Conservation (phyloP, 2,113 vertebrate species). For the Lynx canadensis region DNA sequence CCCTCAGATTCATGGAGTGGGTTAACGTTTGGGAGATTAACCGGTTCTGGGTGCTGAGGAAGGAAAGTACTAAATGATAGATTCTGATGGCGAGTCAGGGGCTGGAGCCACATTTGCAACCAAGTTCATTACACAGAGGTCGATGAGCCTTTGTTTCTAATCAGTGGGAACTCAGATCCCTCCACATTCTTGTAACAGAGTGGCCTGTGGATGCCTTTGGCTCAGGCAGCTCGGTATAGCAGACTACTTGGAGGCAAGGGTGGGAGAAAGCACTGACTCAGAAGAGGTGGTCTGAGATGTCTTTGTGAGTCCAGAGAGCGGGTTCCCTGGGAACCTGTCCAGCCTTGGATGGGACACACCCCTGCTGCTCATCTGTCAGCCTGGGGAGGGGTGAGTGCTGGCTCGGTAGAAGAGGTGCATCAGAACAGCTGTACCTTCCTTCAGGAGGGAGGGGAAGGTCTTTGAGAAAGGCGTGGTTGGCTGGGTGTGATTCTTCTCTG, state of each 20-base stretch:
- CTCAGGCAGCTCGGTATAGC: background rate
- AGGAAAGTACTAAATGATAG: background rate
- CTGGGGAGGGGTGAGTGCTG: no score
- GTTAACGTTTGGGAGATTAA: slow-evolving; percentile 73
- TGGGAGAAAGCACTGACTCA: background rate
- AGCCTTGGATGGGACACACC: rapidly evolving
- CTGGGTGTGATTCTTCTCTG: background rate
- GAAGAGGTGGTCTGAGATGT: no score
- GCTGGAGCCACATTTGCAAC: background rate
- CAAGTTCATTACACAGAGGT: background rate
- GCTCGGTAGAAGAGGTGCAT: background rate
- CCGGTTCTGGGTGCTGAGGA: slow-evolving; percentile 19
- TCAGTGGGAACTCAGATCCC: background rate
- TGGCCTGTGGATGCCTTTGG: background rate
- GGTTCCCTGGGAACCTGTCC: background rate
- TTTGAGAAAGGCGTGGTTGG: background rate
- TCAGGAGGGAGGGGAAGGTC: background rate
- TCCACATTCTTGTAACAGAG: background rate
- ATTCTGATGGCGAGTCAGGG: background rate
- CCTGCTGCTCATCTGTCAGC: background rate
- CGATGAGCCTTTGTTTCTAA: background rate
- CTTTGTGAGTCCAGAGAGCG: background rate
- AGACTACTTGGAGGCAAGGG: background rate
- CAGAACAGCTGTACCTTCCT: rapidly evolving
- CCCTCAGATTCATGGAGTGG: slow-evolving; percentile 64